These are phyloP conservation scores for Lapara coniferarum DNA, from an alignment of 2,888 invertebrate species.

Conservation along the genomic window DNA sequence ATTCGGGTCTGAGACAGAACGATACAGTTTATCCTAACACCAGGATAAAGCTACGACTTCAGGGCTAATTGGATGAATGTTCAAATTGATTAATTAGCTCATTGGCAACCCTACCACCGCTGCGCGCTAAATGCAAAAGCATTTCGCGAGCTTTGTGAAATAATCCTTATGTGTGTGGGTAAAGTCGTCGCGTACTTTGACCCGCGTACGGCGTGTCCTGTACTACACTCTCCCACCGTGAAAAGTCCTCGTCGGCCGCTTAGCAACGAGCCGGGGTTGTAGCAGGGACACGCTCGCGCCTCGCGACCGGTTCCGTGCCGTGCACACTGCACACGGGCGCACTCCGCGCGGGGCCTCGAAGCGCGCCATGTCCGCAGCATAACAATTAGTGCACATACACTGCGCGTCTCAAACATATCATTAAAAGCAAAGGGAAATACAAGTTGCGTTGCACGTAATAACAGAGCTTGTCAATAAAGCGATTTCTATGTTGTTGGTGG, in stretches of 20 bases:
- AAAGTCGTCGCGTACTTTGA: constrained; percentile 1
- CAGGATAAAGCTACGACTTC: too few relatives aligned
- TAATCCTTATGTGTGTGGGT: background rate
- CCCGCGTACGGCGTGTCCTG: constrained; percentile 3
- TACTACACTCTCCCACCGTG: background rate
- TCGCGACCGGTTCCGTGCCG: too few relatives aligned
- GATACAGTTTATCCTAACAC: too few relatives aligned
- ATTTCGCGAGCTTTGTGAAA: constrained; percentile 1
- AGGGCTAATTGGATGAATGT: too few relatives aligned
- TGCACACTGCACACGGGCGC: background rate
- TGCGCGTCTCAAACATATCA: background rate
- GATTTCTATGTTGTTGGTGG: too few relatives aligned
- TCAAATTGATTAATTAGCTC: too few relatives aligned
- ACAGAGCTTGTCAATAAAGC: too few relatives aligned
- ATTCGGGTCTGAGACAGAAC: too few relatives aligned
- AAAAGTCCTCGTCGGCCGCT: too few relatives aligned
- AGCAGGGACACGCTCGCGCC: too few relatives aligned
- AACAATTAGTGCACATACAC: background rate
- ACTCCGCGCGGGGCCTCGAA: background rate
- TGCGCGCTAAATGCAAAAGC: background rate
- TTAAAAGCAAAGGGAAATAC: background rate
- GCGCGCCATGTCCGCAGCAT: background rate
- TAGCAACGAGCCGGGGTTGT: too few relatives aligned
- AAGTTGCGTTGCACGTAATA: background rate
- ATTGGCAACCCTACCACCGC: too few relatives aligned